Conservation (phyloP, 2,888 invertebrate genomes). For the Drosophila eohydei region DNA sequence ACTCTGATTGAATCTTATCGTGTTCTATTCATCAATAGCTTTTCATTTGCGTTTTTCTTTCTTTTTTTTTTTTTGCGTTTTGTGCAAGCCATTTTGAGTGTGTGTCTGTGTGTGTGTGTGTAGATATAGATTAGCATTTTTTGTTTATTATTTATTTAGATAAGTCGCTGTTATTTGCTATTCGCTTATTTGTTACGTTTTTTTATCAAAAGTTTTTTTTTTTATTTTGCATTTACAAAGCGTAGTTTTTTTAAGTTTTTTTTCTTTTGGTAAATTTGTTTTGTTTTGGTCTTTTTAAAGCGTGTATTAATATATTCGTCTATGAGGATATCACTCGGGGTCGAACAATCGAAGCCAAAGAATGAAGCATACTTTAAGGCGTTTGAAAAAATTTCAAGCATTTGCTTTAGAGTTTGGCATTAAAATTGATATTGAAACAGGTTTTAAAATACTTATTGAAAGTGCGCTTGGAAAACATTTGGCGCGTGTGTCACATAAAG, state of each 20-base stretch:
- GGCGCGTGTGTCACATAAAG: constrained; percentile 65
- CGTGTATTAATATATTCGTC: constrained; percentile 84
- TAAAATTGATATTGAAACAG: constrained; percentile 12
- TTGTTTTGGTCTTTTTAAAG: constrained; percentile 42
- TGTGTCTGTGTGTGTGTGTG: constrained; percentile 41
- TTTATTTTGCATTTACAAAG: constrained; percentile 70
- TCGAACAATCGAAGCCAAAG: constrained; percentile 70
- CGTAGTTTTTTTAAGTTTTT: constrained; percentile 50
- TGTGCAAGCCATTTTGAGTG: constrained; percentile 61
- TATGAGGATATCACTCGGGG: constrained; percentile 82
- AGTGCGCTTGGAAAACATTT: constrained; percentile 65
- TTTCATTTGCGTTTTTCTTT: constrained; percentile 2
- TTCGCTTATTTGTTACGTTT: constrained; percentile 37
- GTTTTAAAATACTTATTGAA: constrained; percentile 25
- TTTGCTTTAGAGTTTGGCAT: constrained; percentile 28
- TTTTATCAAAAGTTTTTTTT: constrained; percentile 38
- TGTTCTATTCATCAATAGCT: constrained; percentile 32
- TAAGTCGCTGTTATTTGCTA: constrained; percentile 38
- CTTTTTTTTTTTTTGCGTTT: constrained; percentile 49
- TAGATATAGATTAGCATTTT: constrained; percentile 55
- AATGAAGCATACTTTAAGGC: constrained; percentile 69
- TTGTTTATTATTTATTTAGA: constrained; percentile 50
- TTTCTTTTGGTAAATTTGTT: constrained; percentile 18
- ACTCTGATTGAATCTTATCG: constrained; percentile 82
- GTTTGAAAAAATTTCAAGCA: constrained; percentile 58